These are phyloP conservation scores for Phrynocephalus vlangalii DNA, from an alignment of 2,797 vertebrate genomes.

Conservation along the genomic window DNA sequence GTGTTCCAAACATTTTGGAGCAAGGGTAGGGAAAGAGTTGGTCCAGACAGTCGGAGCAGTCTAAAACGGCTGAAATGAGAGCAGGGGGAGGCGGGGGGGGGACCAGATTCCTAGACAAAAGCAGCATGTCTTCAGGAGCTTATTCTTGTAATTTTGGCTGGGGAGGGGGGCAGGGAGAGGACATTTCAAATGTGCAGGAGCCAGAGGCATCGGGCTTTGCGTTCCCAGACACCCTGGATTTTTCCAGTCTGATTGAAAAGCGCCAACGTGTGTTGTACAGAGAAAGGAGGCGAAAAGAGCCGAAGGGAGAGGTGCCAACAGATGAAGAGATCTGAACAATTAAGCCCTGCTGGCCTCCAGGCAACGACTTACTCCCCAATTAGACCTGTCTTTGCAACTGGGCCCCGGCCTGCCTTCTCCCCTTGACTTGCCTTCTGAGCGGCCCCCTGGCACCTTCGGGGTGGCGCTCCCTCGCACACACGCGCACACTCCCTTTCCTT, in stretches of 20 bases:
- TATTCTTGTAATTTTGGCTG: too few relatives aligned
- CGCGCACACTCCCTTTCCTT: too few relatives aligned
- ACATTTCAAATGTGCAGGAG: background rate
- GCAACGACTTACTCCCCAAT: background rate
- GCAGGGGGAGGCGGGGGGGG: background rate
- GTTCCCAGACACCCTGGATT: background rate
- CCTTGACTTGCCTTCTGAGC: too few relatives aligned
- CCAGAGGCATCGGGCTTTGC: background rate
- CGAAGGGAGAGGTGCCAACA: background rate
- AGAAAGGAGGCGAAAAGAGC: background rate
- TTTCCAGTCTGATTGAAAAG: background rate
- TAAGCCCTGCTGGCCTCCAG: background rate
- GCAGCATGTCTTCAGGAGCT: background rate
- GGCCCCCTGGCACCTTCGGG: too few relatives aligned
- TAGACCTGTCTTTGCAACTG: background rate
- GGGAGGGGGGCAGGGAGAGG: background rate
- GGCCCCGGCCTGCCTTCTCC: background rate
- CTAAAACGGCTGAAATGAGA: background rate
- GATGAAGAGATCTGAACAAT: slow-evolving; percentile 14
- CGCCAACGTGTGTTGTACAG: background rate
- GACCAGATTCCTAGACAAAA: slow-evolving; percentile 1
- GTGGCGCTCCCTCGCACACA: too few relatives aligned
- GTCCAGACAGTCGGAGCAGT: background rate
- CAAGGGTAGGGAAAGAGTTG: background rate
- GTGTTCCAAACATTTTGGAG: background rate